Base-by-base conservation (phyloP, 2,797 vertebrate species). In the Vespertilio murinus region DNA sequence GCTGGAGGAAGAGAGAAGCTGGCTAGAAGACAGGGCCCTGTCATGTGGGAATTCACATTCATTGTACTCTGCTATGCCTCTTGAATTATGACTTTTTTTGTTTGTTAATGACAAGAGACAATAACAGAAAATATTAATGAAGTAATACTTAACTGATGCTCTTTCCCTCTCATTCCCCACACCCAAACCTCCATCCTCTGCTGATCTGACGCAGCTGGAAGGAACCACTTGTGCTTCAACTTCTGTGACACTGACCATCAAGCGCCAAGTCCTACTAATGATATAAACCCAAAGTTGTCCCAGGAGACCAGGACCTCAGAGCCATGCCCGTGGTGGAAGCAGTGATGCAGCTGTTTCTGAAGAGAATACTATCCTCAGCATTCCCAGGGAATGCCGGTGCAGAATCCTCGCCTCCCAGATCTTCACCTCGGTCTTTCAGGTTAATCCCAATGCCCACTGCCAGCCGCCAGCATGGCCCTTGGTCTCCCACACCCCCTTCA, bases 31-130 rank as follows among this genome's bases (percentile, higher is more conserved):
- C 87, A 91, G 80, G 91, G 94, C 9, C 6, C 42, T 54, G 73
- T 75, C 73, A 0, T 80, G 80, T 91, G 91, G 75, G 81, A 88
- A 93, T 80, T 89, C 71, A 52, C 35, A 71, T 42, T 93, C 52
- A 54, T 42, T 33, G 47, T 67, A 93, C 67, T 47, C 64, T 59
- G 80, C 18, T 35, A n/a, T 84, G 91, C 88, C 86, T 92, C 56
- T 88, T 92, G 88, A 87, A 91, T 90, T 73, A 65, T 30, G n/a
- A 33, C 8, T 82, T 84, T 67, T 93, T 93, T 92, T 77, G 75
- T 93, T 92, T 77, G 75, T 93, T 94, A 93, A 86, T 83, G 82
- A 94, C 91, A 96, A 95, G 80, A 87, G 47, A 93, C 71, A 83
- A 95, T 52, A 93, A 93, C 67, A 95, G 69, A 95, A 89, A 94